phyloP scores from a whole-genome alignment of 2,797 vertebrate species.

The Botia almorhae region DNA sequence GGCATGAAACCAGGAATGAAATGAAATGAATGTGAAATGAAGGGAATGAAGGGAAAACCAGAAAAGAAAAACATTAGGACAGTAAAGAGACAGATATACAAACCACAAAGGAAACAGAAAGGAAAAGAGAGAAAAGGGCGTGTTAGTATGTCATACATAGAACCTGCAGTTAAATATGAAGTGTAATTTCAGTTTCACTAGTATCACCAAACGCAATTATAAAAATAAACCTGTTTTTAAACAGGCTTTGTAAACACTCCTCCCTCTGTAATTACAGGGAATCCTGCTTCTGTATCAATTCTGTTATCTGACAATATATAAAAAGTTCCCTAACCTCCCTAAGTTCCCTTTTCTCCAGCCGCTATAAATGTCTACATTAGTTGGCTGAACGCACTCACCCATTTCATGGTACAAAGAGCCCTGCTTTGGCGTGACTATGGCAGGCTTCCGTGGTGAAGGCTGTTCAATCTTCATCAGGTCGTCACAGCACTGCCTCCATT shows the following conservation, averaged over 20 bases:
- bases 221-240: neutral
- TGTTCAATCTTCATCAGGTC: slow-evolving; percentile 92
- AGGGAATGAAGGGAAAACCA: slow-evolving; percentile 42
- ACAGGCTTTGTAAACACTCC: too few relatives aligned
- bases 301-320: neutral
- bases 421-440: slow-evolving; percentile 84
- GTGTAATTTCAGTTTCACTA: neutral
- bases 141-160: slow-evolving; percentile 71
- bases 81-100: slow-evolving; percentile 42
- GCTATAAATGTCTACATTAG: neutral
- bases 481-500: slow-evolving; percentile 95
- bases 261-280: neutral
- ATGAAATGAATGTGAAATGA: slow-evolving; percentile 20
- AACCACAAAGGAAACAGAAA: slow-evolving; percentile 59
- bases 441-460: slow-evolving; percentile 85
- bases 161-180: slow-evolving; percentile 36
- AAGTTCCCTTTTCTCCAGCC: neutral
- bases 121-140: slow-evolving; percentile 64
- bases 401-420: slow-evolving; percentile 95
- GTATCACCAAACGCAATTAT: neutral
- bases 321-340: neutral
- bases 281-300: neutral
- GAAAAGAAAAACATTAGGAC: slow-evolving; percentile 47
- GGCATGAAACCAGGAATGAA: slow-evolving; percentile 1
- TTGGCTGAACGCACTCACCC: slow-evolving; percentile 76